Conservation (phyloP, 2,888 invertebrate species). For the Hirtodrosophila alboralis region DNA sequence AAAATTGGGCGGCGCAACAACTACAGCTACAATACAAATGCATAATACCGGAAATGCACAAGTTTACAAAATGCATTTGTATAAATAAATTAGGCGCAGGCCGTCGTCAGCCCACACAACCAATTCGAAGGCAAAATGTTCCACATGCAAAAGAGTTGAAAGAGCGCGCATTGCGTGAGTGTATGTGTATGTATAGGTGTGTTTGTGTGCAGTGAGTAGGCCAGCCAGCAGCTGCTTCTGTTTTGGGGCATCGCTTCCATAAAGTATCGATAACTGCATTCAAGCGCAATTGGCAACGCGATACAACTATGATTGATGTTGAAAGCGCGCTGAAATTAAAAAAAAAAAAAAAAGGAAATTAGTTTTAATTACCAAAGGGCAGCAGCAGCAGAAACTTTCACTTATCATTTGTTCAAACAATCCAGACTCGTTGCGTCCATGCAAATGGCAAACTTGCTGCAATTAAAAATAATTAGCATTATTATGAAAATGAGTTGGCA, state of each 20-base stretch:
- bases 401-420: constrained; percentile 45
- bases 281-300: constrained; percentile 31
- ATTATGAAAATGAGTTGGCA: constrained; percentile 74
- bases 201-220: constrained; percentile 15
- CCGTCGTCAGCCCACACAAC: constrained; percentile 42
- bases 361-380: constrained; percentile 33
- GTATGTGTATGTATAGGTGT: constrained; percentile 18
- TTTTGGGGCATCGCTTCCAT: constrained; percentile 31
- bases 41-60: constrained; percentile 57
- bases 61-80: constrained; percentile 43
- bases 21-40: constrained; percentile 25
- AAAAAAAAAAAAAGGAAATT: constrained; percentile 31
- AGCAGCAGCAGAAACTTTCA: constrained; percentile 52
- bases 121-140: constrained; percentile 7
- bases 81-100: constrained; percentile 48
- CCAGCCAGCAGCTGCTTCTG: constrained; percentile 31
- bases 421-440: constrained; percentile 42
- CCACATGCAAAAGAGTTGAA: constrained; percentile 29
- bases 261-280: constrained; percentile 47
- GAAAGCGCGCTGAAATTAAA: constrained; percentile 10
- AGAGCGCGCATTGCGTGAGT: constrained; percentile 21
- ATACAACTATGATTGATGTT: constrained; percentile 1
- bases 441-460: constrained; percentile 63
- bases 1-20: constrained; percentile 20
- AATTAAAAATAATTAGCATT: constrained; percentile 78